Evolutionary conservation across 2,888 invertebrate species (phyloP), one percentile per base, ranked within the genome.

Genomic region (Dicyrtomina minuta): DNA sequence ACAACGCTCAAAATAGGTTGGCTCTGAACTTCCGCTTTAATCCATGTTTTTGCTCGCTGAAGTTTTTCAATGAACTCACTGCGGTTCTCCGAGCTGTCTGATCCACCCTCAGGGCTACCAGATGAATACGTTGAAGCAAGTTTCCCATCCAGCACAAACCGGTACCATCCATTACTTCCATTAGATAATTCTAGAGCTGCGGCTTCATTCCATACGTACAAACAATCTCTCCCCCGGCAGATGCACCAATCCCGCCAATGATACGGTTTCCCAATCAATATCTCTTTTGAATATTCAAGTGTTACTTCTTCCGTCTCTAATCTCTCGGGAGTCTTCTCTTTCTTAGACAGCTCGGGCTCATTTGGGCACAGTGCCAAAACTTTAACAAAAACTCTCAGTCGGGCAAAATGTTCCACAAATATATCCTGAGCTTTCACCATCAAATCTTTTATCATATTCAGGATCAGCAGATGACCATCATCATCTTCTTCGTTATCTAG

Each of bases 221-320:
- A 86, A 80, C 97, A 96, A 85, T 98, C 97, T n/a, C 96, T 88
- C 3, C 96, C 96, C 73, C 97, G 86, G 75, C 92, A 96, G 78
- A 98, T 87, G 80, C 93, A 93, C 98, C 98, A 99, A 81, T 98
- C 98, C 75, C 91, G 88, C 98, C 98, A 99, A 82, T 93, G 90
- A 84, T 98, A 98, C 0, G 95, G 95, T 80, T 90, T 89, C 55
- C 94, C 93, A 70, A 90, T 88, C 44, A 92, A 82, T 74, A 96
- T 87, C 82, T 95, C 94, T 80, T 90, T 88, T 10, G 95, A 94
- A 84, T 96, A 96, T 81, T 92, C 92, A 77, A 86, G 82, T 59
- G 82, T 66, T n/a, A 72, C 73, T 39, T 71, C 41, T 66, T 76
- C 76, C 3, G 71, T 61, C 51, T 77, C 77, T 55, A 71, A 61